Evolutionary conservation across 2,888 invertebrate genomes (phyloP), one percentile per base, ranked within the genome.

Genomic region (Steromphala cineraria): DNA sequence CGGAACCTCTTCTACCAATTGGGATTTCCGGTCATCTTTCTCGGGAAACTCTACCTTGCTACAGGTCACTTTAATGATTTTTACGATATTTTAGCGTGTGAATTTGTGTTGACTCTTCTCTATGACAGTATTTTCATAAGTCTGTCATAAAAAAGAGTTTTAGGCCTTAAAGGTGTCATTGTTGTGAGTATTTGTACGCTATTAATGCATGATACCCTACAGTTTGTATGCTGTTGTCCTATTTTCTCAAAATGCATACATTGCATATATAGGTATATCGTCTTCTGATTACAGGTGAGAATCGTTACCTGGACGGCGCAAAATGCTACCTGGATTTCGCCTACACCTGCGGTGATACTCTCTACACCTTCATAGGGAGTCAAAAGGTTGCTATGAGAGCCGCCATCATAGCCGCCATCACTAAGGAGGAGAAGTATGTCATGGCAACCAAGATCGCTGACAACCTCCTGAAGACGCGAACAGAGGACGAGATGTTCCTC

Each of bases 301-400:
- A 56, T 17, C 77, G 56, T 77, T 77, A 55, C 56, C 78, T 81
- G 17, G 55, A 55, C 17, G 71, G 71, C 1, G 81, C 75, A 1
- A 74, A 67, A 62, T 52, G 56, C 19, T 52, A 71, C 40, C 53
- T 79, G n/a, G 79, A 79, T 55, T 79, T 79, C 56, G 79, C 79
- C 0, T 36, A 71, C 24, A 53, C 71, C 10, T 79, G 79, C 13
- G 74, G 71, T 5, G 62, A 62, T 3, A 53, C 67, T n/a, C 28
- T 79, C 13, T 79, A 79, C 56, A 53, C 71, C 17, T 79, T 74
- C 55, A 71, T 55, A n/a, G 52, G 53, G 36, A 79, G 74, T 40
- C 79, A 79, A 55, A 79, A 79, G 40, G 79, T 79, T 46, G 79
- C 31, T 5, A 74, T 74, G 36, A 71, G 79, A 24, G 71, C 75